phyloP scores from a whole-genome alignment of 2,113 vertebrate species.

The Lynx canadensis region DNA sequence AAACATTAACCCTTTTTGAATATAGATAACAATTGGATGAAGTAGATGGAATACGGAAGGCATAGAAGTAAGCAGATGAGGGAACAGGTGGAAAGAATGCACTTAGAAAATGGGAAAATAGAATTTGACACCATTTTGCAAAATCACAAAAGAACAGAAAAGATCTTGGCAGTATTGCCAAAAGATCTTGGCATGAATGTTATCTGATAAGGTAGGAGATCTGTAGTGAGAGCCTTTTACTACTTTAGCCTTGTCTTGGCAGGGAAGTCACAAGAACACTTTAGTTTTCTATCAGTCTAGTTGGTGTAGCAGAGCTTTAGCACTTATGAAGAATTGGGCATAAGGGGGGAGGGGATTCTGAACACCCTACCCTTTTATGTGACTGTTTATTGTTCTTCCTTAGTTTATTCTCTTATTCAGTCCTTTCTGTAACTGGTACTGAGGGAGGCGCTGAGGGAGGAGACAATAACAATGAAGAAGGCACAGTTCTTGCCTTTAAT shows the following conservation, averaged over 20 bases:
- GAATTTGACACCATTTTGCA: background rate
- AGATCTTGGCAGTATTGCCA: background rate
- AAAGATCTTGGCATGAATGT: background rate
- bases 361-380: background rate
- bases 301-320: background rate
- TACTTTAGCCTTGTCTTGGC: background rate
- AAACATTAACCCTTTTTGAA: background rate
- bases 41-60: background rate
- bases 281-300: background rate
- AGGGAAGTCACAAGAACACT: background rate
- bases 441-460: background rate
- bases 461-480: background rate
- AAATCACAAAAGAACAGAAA: background rate
- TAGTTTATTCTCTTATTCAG: background rate
- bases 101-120: background rate
- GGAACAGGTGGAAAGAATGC: background rate
- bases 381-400: background rate
- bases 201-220: background rate
- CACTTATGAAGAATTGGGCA: background rate
- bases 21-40: conserved; percentile 12
- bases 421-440: background rate
- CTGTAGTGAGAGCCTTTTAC: background rate
- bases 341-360: background rate
- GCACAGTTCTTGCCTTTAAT: conserved; percentile 8
- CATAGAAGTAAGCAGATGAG: conserved; percentile 9